Base-by-base conservation (phyloP, 1,140 invertebrate species). In the Condylostylus longicornis region DNA sequence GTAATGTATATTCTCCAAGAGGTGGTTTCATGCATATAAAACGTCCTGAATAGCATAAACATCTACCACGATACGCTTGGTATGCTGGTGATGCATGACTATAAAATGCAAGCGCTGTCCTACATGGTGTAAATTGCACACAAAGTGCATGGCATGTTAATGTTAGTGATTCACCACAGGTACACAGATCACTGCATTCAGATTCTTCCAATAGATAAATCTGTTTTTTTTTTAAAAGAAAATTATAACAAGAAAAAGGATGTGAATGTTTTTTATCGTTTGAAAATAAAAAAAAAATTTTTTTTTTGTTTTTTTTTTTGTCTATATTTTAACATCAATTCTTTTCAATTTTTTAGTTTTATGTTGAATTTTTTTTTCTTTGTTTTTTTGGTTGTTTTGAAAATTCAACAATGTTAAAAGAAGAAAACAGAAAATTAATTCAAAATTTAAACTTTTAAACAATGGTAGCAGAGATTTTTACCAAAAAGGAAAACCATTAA, bases 11-110 rank as follows among this genome's bases (percentile, higher is more conserved):
- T 56, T 72, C 65, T 79, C 81, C 79, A 45, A 78, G 77, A 42
- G 75, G 73, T 37, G 86, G 85, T 49, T 83, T 74, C 77, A 86
- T 87, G 63, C 84, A 89, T 61, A 89, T 86, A 62, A 90, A 89
- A 41, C 75, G 72, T 19, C 84, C 84, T 21, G 82, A 86, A 62
- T 89, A 89, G 62, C 86, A 90, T 40, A 89, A 72, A 61, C 86
- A 90, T 34, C 82, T 74, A 10, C 85, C 85, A 9, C 85, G 68
- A 54, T 80, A 84, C 15, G 85, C 83, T 58, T 87, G 82, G 63
- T 87, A 89, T 38, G 82, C 79, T 5, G 86, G 83, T 3, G 82
- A 80, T 14, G 79, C 79, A 63, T 89, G 85, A 55, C 82, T 84
- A 66, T 89, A 90, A 58, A 82, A 83, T 20, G 84, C 84, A 41